Base-by-base conservation (phyloP, 2,113 vertebrate genomes). In the Semnornis frantzii region DNA sequence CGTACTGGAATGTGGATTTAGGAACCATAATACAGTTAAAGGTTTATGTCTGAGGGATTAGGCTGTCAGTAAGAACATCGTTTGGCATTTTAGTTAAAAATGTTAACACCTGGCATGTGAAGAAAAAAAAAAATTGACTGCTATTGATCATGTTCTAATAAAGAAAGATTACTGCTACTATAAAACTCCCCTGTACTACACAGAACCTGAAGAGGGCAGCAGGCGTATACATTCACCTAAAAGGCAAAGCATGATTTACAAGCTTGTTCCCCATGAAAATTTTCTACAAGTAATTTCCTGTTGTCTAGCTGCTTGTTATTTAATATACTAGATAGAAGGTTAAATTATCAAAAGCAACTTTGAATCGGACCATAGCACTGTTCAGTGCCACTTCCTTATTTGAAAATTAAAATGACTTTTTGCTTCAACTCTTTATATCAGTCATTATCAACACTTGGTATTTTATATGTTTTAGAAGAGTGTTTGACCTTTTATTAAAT, bases 181-280 rank as follows among this genome's bases (percentile, higher is more conserved):
- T n/a, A 63, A 78, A 66, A 48, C 71, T 75, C 21, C 15, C 21
- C 42, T 72, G 5, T 71, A 65, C 58, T 48, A 52, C 57, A 58
- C 17, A 37, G 30, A 78, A 54, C 77, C 90, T 65, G 54, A 79
- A 94, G 93, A 89, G 74, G 78, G 90, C 87, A 95, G 82, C 58
- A 83, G 59, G n/a, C 52, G 70, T 78, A 48, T 6, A 72, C 10
- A 9, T 66, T 71, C 21, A 79, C 27, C 37, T 44, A 44, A 46
- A 87, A 39, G 50, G 50, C n/a, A 70, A 87, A 52, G 39, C 12
- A 28, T 5, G 4, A 27, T 74, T 84, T 66, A 65, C 30, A 83
- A 65, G 57, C 48, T 71, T 82, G 34, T 28, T 90, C 19, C 42
- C n/a, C 75, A 37, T 7, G 63, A 62, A 81, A 52, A 62, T 58